phyloP scores from a whole-genome alignment of 2,888 invertebrate species.

The Tenthredo mesomela region DNA sequence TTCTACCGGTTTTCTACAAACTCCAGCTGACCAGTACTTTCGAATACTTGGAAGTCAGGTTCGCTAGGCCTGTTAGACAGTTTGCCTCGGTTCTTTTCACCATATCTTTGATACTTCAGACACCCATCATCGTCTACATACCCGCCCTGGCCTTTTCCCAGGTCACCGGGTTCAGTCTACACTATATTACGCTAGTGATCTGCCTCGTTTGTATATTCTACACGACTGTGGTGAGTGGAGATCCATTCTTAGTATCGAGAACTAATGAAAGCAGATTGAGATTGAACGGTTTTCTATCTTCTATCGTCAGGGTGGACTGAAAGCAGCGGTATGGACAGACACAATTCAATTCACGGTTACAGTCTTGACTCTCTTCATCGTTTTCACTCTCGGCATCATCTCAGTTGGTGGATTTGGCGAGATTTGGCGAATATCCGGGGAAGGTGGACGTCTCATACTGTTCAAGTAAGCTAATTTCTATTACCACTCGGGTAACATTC shows the following conservation, averaged over 20 bases:
- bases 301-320: conserved; percentile 79
- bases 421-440: conserved; percentile 81
- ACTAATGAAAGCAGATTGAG: not conserved
- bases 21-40: conserved; percentile 86
- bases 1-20: conserved; percentile 85
- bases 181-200: conserved; percentile 84
- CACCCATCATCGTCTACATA: conserved; percentile 86
- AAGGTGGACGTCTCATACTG: conserved; percentile 82
- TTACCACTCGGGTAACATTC: not conserved
- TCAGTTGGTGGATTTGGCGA: conserved; percentile 80
- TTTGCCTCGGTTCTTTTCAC: conserved; percentile 83
- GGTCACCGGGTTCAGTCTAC: conserved; percentile 85
- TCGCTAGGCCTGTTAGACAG: conserved; percentile 81
- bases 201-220: conserved; percentile 88
- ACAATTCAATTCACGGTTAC: conserved; percentile 82
- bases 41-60: conserved; percentile 84
- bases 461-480: conserved; percentile 80
- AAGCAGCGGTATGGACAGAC: conserved; percentile 85
- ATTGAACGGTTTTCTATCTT: not conserved
- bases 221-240: conserved; percentile 83
- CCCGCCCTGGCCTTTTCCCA: conserved; percentile 86
- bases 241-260: not conserved
- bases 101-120: conserved; percentile 81
- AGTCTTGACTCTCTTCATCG: conserved; percentile 79
- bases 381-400: conserved; percentile 81